phyloP scores from a whole-genome alignment of 2,888 invertebrate species.

The Nebria brevicollis region DNA sequence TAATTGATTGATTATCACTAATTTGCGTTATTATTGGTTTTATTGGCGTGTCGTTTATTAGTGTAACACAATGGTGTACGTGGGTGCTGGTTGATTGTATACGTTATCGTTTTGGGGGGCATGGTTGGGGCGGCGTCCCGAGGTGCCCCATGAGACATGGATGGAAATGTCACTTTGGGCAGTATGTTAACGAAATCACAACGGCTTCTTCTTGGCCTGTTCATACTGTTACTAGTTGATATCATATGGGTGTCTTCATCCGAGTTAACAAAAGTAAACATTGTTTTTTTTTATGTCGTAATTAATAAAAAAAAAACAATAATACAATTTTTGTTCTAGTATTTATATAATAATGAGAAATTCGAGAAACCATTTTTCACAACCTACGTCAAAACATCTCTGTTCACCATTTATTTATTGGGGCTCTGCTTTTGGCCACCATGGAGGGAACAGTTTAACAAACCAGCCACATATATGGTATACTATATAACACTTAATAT shows the following conservation, averaged over 20 bases:
- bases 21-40: not conserved
- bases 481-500: constrained; percentile 52
- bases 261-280: constrained; percentile 89
- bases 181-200: constrained; percentile 72
- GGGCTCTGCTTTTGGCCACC: constrained; percentile 90
- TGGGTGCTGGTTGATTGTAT: not conserved
- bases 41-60: not conserved
- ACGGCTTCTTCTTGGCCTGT: constrained; percentile 83
- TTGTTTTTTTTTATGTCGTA: not conserved
- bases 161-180: constrained; percentile 55
- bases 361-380: constrained; percentile 95
- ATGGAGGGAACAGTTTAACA: constrained; percentile 87
- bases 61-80: not conserved
- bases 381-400: constrained; percentile 93
- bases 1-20: not conserved
- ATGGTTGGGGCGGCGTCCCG: constrained; percentile 39
- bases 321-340: constrained; percentile 69
- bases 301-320: not conserved
- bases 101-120: constrained; percentile 56
- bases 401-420: constrained; percentile 91
- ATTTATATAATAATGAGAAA: constrained; percentile 83
- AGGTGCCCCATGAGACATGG: constrained; percentile 52
- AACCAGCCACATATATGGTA: constrained; percentile 78
- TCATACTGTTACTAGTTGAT: constrained; percentile 90
- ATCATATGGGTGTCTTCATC: constrained; percentile 96